Conservation (phyloP, 2,888 invertebrate species). For the Protophormia terraenovae region DNA sequence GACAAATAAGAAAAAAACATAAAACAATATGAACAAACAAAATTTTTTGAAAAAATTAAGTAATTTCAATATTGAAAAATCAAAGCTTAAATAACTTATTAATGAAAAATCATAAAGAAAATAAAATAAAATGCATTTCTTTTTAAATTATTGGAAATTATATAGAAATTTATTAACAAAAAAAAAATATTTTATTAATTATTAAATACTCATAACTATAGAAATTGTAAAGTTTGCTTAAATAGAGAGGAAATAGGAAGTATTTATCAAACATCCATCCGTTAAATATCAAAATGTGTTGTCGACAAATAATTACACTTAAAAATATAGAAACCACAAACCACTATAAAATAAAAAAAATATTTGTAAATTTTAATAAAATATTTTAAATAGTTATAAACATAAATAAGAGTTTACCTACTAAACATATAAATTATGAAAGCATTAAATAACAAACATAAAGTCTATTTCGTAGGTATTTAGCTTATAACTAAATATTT, state of each 20-base stretch:
- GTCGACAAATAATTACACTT: conserved; percentile 44
- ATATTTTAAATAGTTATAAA: not conserved
- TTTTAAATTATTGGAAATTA: conserved; percentile 11
- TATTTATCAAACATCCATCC: conserved; percentile 63
- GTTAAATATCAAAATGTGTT: conserved; percentile 54
- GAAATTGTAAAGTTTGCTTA: conserved; percentile 18
- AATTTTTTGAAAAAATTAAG: conserved; percentile 10
- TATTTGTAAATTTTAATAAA: not conserved
- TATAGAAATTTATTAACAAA: not conserved
- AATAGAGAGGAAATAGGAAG: not conserved
- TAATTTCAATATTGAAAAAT: conserved; percentile 46
- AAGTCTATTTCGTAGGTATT: not conserved
- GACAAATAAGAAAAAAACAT: conserved; percentile 60
- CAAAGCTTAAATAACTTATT: conserved; percentile 44
- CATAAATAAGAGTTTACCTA: not conserved
- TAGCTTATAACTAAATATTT: conserved; percentile 7
- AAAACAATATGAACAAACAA: conserved; percentile 14
- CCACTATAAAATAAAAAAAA: not conserved
- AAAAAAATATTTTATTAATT: conserved; percentile 9
- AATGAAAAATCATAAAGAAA: no score
- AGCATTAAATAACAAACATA: conserved; percentile 14
- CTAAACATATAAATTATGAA: conserved; percentile 20
- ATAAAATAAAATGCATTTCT: conserved; percentile 49
- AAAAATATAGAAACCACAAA: not conserved
- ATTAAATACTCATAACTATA: no score